These are phyloP conservation scores for Frankliniella fusca DNA, from an alignment of 2,888 invertebrate species.

Conservation along the genomic window DNA sequence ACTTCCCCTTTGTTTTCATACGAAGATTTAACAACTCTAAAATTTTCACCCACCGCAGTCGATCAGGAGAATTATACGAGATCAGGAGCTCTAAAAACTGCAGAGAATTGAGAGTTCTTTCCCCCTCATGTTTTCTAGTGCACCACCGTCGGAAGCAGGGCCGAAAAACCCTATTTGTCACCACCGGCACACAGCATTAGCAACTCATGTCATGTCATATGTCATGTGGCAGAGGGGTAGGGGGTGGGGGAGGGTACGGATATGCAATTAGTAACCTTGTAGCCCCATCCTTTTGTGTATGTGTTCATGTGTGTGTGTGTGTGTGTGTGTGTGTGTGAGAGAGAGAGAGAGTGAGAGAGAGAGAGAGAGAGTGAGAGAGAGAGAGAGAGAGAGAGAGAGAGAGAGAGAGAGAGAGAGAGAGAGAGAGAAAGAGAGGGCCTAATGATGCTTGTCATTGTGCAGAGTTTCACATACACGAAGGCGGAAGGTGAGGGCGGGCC, in stretches of 20 bases:
- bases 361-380: slow-evolving; percentile 20
- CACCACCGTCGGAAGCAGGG: not conserved
- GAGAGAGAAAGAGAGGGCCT: not conserved
- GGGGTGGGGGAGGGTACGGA: not conserved
- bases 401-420: slow-evolving; percentile 18
- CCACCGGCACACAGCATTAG: not conserved
- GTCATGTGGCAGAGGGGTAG: not conserved
- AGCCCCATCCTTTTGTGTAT: not conserved
- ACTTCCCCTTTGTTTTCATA: too few relatives aligned
- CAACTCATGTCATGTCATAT: not conserved
- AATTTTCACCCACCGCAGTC: too few relatives aligned
- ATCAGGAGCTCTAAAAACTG: not conserved
- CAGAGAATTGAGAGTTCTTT: not conserved
- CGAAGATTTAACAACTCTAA: too few relatives aligned
- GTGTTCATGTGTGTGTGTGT: not conserved
- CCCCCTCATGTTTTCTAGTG: not conserved
- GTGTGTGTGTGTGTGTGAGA: not conserved
- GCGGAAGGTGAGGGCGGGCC: not conserved
- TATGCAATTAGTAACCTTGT: slow-evolving; percentile 10
- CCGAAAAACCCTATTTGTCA: not conserved
- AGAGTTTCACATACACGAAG: not conserved
- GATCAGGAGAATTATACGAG: too few relatives aligned
- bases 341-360: not conserved
- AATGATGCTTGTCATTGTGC: not conserved
- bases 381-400: slow-evolving; percentile 18